Evolutionary conservation across 1,140 invertebrate species (phyloP), one percentile per base, ranked within the genome.

Genomic region (Drosophila arawakana): DNA sequence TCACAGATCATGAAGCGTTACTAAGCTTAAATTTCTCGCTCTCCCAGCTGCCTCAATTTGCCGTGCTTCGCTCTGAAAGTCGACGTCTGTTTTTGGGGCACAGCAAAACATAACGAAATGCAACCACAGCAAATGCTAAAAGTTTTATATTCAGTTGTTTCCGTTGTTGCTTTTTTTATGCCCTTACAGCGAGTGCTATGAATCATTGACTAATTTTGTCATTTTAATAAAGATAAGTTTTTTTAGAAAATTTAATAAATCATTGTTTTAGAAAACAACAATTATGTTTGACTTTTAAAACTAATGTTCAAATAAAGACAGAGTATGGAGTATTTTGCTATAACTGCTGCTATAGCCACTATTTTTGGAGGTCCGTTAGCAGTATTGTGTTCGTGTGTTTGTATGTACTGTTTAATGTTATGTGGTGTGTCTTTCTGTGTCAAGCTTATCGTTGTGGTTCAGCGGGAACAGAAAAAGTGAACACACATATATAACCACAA

Each of bases 81-180:
- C 58, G 41, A 54, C 21, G 44, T 21, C 39, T 58, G 30, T 41
- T 58, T 57, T 15, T 72, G 35, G 18, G 10, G 9, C 43, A 18
- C 39, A 78, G 18, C 43, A 15, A 69, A 76, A 66, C 59, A 60
- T 43, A 55, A 61, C 52, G 34, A 62, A 71, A 55, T 78, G 67
- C 66, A 75, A 54, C 54, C 41, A 81, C 80, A 81, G 78, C 67
- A 80, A 71, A 49, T 71, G 75, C 61, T 49, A 44, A 47, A 80
- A 77, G 55, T 73, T 77, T 78, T 18, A 60, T 46, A 47, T 10
- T 49, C 39, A 35, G 34, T 21, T 68, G 25, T 15, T 57, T 21
- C 11, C 10, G 21, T 10, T 47, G 25, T 30, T 30, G 25, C 15
- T 25, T 10, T 25, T 47, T 65, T 35, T 5, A 47, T 67, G 37